These are phyloP conservation scores for Pyrrhia umbra DNA, from an alignment of 2,888 invertebrate species.

Conservation along the genomic window DNA sequence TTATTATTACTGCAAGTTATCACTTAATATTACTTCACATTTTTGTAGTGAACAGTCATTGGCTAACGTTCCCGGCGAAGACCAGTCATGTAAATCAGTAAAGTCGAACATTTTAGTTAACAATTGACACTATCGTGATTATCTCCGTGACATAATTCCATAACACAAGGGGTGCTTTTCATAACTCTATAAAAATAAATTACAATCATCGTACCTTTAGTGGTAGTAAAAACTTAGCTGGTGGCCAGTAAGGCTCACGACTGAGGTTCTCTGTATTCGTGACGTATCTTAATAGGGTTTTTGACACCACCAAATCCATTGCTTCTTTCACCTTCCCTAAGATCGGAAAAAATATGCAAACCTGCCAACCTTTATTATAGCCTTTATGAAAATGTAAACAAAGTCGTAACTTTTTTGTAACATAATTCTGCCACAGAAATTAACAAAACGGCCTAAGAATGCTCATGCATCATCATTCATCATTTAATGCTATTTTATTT, in stretches of 20 bases:
- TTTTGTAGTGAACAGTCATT: conserved; percentile 6
- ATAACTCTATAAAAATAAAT: conserved; percentile 52
- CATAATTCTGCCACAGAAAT: too few species aligned
- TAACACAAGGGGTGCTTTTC: conserved; percentile 34
- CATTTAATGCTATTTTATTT: too few species aligned
- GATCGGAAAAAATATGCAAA: too few species aligned
- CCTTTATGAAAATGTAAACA: too few species aligned
- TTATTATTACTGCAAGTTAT: conserved; percentile 47
- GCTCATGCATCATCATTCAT: too few species aligned
- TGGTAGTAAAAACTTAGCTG: conserved; percentile 11
- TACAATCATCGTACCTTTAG: conserved; percentile 30
- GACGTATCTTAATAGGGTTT: conserved; percentile 1
- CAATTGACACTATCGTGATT: conserved; percentile 34
- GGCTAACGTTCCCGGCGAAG: not conserved
- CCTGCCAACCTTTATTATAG: too few species aligned
- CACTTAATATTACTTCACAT: conserved; percentile 43
- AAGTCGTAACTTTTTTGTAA: too few species aligned
- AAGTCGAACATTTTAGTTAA: conserved; percentile 3
- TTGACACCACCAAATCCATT: too few species aligned
- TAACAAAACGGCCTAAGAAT: too few species aligned
- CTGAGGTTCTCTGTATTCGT: too few species aligned
- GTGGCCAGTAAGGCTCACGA: not conserved
- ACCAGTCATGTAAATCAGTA: not conserved
- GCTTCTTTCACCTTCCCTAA: too few species aligned
- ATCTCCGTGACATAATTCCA: conserved; percentile 43